Evolutionary conservation across 2,113 vertebrate species (phyloP).

Genomic region (Acanthisitta chloris): DNA sequence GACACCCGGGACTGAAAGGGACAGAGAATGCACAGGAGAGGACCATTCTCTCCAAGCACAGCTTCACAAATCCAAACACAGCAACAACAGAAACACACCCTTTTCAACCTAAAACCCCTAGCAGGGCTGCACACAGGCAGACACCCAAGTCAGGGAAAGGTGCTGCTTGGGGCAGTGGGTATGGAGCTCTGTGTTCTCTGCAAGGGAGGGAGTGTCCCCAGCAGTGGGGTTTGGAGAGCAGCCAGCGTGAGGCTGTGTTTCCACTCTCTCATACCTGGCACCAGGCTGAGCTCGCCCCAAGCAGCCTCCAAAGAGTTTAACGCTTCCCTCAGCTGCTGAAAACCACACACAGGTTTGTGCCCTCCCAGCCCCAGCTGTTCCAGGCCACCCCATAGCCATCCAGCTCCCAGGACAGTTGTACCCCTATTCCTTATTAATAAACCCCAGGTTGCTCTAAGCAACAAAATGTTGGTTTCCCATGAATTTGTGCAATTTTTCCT

Average conservation of each 20-base stretch:
- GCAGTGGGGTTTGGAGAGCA: background rate
- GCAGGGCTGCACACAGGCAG: rapidly evolving
- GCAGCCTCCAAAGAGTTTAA: background rate
- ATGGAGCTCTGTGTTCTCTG: background rate
- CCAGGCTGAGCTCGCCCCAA: background rate
- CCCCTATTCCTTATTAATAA: background rate
- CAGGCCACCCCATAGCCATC: background rate
- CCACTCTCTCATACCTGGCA: background rate
- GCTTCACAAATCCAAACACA: background rate
- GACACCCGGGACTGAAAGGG: background rate
- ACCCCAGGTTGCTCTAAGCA: background rate
- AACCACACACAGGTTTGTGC: background rate
- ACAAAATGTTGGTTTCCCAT: rapidly evolving
- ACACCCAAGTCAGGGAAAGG: rapidly evolving
- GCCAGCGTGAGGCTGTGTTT: background rate
- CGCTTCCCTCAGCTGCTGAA: rapidly evolving
- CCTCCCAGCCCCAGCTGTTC: rapidly evolving
- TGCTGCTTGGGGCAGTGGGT: background rate
- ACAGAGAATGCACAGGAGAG: rapidly evolving
- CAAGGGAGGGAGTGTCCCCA: background rate
- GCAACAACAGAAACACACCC: rapidly evolving
- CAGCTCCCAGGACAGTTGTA: rapidly evolving
- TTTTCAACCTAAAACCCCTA: background rate
- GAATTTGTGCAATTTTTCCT: background rate
- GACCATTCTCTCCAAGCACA: background rate